Evolutionary conservation across 2,888 invertebrate genomes (phyloP), one percentile per base, ranked within the genome.

Genomic region (Lasioglossum calceatum): DNA sequence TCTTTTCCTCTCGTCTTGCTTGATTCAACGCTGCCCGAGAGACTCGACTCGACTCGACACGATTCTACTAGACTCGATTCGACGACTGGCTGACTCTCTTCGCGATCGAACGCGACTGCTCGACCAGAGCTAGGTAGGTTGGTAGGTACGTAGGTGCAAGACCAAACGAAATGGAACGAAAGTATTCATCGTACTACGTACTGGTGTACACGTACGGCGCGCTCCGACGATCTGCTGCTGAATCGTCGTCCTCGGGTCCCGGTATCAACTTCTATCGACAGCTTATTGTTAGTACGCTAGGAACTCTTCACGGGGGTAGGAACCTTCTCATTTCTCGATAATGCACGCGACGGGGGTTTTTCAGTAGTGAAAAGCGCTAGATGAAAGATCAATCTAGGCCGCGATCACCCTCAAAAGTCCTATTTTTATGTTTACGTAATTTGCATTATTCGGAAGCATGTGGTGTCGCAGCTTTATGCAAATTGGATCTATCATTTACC

Each of bases 111-210:
- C 39, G 36, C 79, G 79, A 78, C 79, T 39, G 39, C 61, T 61
- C 39, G 36, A 67, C 36, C 19, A 67, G 36, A 67, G 36, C 1
- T 19, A 70, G 67, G 39, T 36, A 70, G 67, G 36, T 77, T 77
- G 39, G n/a, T 44, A 12, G 32, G 77, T 50, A 71, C 36, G 79
- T 54, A 77, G 77, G 73, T 84, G 70, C 67, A 58, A 79, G 58
- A 44, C 19, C 36, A 71, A 76, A 84, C 78, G 81, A 86, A 83
- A 82, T 71, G 76, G 77, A 81, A 81, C 82, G 81, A 84, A 81
- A 83, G 76, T 82, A 87, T 83, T 76, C 78, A 50, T 87, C 79
- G 83, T 78, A 76, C 67, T 82, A 80, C 54, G 44, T 44, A 12
- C 12, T 44, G 67, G 8, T 67, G 14, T 19, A 54, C 73, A 14